phyloP scores from a whole-genome alignment of 2,888 invertebrate genomes.

The Protophormia terraenovae region DNA sequence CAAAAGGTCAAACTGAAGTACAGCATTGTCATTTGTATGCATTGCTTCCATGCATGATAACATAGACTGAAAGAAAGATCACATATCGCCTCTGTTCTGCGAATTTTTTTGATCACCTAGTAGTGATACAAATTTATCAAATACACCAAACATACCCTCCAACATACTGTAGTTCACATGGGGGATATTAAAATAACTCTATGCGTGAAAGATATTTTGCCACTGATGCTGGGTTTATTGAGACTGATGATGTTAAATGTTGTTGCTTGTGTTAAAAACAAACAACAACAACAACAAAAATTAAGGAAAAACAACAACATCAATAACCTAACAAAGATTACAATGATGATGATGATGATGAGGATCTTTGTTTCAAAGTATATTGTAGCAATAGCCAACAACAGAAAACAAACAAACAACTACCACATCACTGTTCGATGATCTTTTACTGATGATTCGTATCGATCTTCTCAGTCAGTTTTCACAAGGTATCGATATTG shows the following conservation, averaged over 20 bases:
- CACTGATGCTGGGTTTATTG: conserved; percentile 66
- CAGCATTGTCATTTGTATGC: no score
- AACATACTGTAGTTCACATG: background rate
- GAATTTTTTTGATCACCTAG: background rate
- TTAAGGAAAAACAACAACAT: conserved; percentile 9
- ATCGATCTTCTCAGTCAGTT: conserved; percentile 60
- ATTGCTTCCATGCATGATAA: no score
- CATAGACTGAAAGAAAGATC: no score
- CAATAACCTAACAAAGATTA: background rate
- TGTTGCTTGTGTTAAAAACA: conserved; percentile 40
- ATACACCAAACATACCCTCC: background rate
- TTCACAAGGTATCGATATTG: conserved; percentile 53
- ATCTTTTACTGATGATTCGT: conserved; percentile 63
- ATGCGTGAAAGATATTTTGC: conserved; percentile 68
- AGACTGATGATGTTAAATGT: conserved; percentile 66
- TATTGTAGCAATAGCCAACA: conserved; percentile 39
- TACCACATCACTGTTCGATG: conserved; percentile 58
- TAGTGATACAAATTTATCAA: background rate
- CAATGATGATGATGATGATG: conserved; percentile 27
- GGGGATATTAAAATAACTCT: conserved; percentile 53
- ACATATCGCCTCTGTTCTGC: no score
- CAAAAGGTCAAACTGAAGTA: no score
- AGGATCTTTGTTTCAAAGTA: conserved; percentile 43
- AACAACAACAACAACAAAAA: conserved; percentile 17
- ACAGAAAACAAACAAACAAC: conserved; percentile 24